A percentile compares a stretch with the other conserved stretches of the same genome.
Conservation (phyloP, 2,113 vertebrate species). For the Xenopus borealis region DNA sequence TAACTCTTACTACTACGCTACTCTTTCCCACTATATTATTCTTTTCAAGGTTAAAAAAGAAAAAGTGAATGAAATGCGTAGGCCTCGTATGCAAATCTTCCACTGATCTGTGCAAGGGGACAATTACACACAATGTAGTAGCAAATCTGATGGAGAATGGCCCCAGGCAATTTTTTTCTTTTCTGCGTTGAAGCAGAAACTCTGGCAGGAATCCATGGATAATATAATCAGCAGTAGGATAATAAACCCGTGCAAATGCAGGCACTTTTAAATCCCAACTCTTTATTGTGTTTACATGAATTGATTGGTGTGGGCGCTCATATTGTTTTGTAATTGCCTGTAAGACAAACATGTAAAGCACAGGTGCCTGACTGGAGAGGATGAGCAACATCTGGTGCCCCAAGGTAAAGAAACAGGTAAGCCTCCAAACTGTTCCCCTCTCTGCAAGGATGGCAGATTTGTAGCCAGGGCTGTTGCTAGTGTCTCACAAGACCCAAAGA, state of each 20-base stretch:
- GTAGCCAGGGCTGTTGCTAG: too few relatives aligned
- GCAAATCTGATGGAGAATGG: conserved; percentile 23
- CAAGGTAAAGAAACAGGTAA: too few relatives aligned
- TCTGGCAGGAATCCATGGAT: conserved; percentile 6
- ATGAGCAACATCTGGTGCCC: too few relatives aligned
- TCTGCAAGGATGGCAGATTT: too few relatives aligned
- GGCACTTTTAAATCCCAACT: neutral
- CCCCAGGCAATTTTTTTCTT: conserved; percentile 16
- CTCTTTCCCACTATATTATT: conserved; percentile 6
- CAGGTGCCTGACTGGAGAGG: too few relatives aligned
- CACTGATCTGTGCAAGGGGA: conserved; percentile 22
- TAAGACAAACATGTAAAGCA: too few relatives aligned
- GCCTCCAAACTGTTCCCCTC: too few relatives aligned
- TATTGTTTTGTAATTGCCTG: too few relatives aligned
- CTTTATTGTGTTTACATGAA: too few relatives aligned
- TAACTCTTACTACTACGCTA: neutral
- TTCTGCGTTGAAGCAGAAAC: conserved; percentile 13
- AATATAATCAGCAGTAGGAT: conserved; percentile 6
- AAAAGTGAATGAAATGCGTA: conserved; percentile 6
- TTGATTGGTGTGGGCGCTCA: too few relatives aligned
- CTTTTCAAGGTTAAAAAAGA: conserved; percentile 9
- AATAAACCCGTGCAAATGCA: conserved; percentile 26
- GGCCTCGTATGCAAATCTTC: conserved; percentile 15
- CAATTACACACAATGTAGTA: conserved; percentile 2
- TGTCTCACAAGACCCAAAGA: too few relatives aligned